Conservation (phyloP, 1,140 invertebrate species). For the Bombus waltoni region DNA sequence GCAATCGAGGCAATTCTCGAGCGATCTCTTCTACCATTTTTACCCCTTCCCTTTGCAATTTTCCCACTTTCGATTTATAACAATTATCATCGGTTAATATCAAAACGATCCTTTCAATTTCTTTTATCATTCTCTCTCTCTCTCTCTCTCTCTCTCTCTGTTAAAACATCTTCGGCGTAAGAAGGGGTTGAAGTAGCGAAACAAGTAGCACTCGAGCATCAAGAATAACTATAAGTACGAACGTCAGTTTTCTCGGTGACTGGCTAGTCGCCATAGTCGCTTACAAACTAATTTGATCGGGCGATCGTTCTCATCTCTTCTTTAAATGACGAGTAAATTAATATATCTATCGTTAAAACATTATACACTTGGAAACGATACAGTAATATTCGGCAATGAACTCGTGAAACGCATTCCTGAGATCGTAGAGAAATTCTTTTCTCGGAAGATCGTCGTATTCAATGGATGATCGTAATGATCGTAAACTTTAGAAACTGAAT, state of each 20-base stretch:
- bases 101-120: neutral
- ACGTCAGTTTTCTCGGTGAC: conserved; percentile 44
- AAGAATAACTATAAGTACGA: conserved; percentile 60
- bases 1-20: conserved; percentile 40
- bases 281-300: conserved; percentile 20
- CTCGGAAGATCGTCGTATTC: neutral
- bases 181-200: conserved; percentile 32
- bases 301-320: neutral
- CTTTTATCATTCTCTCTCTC: no score
- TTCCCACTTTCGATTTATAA: neutral
- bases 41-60: neutral
- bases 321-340: neutral
- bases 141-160: no score
- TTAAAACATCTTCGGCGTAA: neutral
- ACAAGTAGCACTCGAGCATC: conserved; percentile 55
- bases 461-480: conserved; percentile 11
- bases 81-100: neutral
- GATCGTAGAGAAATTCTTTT: conserved; percentile 30
- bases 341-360: neutral
- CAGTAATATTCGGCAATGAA: neutral
- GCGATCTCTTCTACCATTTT: neutral
- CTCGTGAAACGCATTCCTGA: conserved; percentile 33
- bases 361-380: neutral
- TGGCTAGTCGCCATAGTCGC: conserved; percentile 46
- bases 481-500: neutral